Percentiles rank a stretch among this genome's conserved stretches.
Evolutionary conservation across 2,113 vertebrate genomes (phyloP).

Genomic region (Pimephales promelas): DNA sequence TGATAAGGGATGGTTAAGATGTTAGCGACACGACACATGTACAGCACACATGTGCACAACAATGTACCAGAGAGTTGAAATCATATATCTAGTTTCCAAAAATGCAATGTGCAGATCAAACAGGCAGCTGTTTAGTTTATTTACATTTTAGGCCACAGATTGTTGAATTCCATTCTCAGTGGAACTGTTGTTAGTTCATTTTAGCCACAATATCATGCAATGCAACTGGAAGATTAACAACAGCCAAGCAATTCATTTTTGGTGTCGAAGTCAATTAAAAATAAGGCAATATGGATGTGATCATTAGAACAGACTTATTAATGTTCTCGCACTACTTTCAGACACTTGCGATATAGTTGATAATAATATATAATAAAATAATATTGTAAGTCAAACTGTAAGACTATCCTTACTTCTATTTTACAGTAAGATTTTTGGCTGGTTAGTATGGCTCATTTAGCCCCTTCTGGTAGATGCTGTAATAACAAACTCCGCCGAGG

Average conservation of each 20-base stretch:
- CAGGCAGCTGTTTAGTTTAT: constrained; percentile 13
- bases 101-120: constrained; percentile 1
- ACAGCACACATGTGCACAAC: background rate
- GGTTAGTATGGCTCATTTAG: too few species aligned
- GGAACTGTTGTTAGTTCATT: background rate
- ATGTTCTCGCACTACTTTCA: background rate
- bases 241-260: background rate
- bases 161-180: constrained; percentile 16
- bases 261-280: background rate
- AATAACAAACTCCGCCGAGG: too few species aligned
- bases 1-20: background rate
- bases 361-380: background rate
- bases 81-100: background rate
- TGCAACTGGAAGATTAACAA: constrained; percentile 1
- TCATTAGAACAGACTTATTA: background rate
- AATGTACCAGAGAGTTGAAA: background rate
- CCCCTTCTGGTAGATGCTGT: too few species aligned
- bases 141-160: constrained; percentile 21
- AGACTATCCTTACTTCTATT: background rate
- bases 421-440: background rate
- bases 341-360: background rate
- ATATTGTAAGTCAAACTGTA: background rate
- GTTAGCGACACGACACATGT: background rate
- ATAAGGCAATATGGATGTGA: background rate
- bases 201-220: background rate